These are phyloP conservation scores for Acleris cristana DNA, from an alignment of 2,888 invertebrate genomes.

Conservation along the genomic window DNA sequence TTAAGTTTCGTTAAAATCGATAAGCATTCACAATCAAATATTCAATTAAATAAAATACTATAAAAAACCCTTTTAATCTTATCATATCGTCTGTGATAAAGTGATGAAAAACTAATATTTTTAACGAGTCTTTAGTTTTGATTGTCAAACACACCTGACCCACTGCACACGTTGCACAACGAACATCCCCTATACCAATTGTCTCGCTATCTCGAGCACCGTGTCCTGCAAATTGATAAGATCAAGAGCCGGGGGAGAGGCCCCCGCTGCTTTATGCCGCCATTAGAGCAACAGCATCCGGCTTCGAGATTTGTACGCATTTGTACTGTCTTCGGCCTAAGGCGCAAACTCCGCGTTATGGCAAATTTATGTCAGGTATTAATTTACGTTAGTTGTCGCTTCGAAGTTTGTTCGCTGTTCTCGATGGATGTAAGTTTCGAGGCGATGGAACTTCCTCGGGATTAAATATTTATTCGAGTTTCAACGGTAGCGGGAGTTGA, in stretches of 20 bases:
- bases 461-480: constrained; percentile 54
- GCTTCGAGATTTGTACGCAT: constrained; percentile 47
- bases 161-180: neutral
- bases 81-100: too few species aligned
- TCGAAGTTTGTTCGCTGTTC: constrained; percentile 62
- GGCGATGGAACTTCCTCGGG: constrained; percentile 49
- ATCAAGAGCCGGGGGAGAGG: constrained; percentile 54
- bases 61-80: too few species aligned
- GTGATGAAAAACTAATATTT: too few species aligned
- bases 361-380: constrained; percentile 84
- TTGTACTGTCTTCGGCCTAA: constrained; percentile 70
- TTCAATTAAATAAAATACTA: too few species aligned
- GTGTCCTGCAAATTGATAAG: constrained; percentile 69
- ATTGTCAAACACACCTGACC: constrained; percentile 11
- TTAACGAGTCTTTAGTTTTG: too few species aligned
- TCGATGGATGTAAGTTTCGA: constrained; percentile 45
- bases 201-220: constrained; percentile 54
- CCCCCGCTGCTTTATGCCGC: constrained; percentile 70
- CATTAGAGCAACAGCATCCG: constrained; percentile 57
- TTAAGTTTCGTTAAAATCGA: too few species aligned
- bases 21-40: too few species aligned
- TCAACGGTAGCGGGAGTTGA: constrained; percentile 51
- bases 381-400: constrained; percentile 79
- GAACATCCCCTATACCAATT: constrained; percentile 43
- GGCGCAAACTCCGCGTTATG: constrained; percentile 72